Conservation (phyloP, 2,797 vertebrate species). For the Parotocinclus haroldoi region DNA sequence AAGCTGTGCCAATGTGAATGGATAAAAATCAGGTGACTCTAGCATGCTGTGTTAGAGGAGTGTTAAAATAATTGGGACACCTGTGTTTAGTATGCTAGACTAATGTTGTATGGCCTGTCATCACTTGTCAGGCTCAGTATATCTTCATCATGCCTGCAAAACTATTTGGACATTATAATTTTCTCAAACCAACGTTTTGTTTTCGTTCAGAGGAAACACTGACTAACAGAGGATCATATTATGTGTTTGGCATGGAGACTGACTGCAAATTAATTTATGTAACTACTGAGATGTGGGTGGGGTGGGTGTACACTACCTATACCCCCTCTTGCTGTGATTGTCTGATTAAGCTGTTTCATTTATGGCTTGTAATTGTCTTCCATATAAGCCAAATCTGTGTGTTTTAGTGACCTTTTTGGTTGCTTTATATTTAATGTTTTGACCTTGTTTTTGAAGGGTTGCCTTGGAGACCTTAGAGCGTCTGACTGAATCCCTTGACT, state of each 20-base stretch:
- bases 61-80: conserved; percentile 10
- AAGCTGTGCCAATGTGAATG: not conserved
- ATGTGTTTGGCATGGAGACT: not conserved
- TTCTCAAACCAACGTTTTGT: not conserved
- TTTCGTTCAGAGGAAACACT: conserved; percentile 7
- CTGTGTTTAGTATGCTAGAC: conserved; percentile 17
- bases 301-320: too few species aligned
- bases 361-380: too few species aligned
- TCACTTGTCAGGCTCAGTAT: conserved; percentile 8
- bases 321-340: too few species aligned
- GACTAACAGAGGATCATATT: not conserved
- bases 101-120: conserved; percentile 23
- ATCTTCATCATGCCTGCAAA: conserved; percentile 12
- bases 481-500: conserved; percentile 93
- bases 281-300: too few species aligned
- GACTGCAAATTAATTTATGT: too few species aligned
- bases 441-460: conserved; percentile 70
- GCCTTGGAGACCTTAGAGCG: conserved; percentile 94
- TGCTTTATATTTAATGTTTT: too few species aligned
- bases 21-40: conserved; percentile 26
- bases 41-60: too few species aligned
- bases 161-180: not conserved
- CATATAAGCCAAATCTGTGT: too few species aligned
- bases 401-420: too few species aligned
- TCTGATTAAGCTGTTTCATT: too few species aligned